Evolutionary conservation across 2,113 vertebrate species (phyloP).

Genomic region (Pedionomus torquatus): DNA sequence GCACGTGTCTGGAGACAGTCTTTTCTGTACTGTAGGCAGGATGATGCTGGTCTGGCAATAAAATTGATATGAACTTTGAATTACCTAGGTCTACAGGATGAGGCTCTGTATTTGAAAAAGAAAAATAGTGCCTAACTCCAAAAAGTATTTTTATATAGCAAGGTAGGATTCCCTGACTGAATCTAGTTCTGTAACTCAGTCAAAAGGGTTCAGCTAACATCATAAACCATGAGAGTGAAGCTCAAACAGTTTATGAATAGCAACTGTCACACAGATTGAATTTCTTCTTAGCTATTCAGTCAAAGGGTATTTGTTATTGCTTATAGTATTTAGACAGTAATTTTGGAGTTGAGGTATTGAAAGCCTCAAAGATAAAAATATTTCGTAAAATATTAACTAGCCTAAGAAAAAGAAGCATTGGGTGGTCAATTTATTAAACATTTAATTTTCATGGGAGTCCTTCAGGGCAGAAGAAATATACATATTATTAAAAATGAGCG

Average conservation of each 20-base stretch:
- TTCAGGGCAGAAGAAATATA: slow-evolving; percentile 49
- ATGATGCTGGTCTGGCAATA: neutral
- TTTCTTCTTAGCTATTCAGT: slow-evolving; percentile 62
- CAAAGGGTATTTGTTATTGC: slow-evolving; percentile 42
- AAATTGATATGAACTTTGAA: slow-evolving; percentile 24
- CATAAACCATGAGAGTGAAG: slow-evolving; percentile 12
- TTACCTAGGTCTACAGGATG: neutral
- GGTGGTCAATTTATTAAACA: slow-evolving; percentile 57
- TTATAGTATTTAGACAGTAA: slow-evolving; percentile 60
- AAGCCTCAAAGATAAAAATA: slow-evolving; percentile 25
- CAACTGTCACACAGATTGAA: slow-evolving; percentile 44
- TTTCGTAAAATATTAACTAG: slow-evolving; percentile 52
- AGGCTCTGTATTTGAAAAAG: neutral
- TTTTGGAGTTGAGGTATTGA: slow-evolving; percentile 47
- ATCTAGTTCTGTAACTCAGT: slow-evolving; percentile 30
- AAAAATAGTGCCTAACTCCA: neutral
- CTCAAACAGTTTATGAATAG: slow-evolving; percentile 44
- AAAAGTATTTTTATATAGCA: neutral
- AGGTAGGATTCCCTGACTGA: neutral
- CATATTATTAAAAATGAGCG: slow-evolving; percentile 49
- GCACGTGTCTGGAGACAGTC: neutral
- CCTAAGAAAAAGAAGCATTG: slow-evolving; percentile 17
- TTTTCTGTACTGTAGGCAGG: neutral
- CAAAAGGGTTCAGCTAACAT: slow-evolving; percentile 23
- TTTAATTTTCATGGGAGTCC: slow-evolving; percentile 66